Evolutionary conservation across 2,888 invertebrate genomes (phyloP).

Genomic region (Mesodorylaimus sp.): DNA sequence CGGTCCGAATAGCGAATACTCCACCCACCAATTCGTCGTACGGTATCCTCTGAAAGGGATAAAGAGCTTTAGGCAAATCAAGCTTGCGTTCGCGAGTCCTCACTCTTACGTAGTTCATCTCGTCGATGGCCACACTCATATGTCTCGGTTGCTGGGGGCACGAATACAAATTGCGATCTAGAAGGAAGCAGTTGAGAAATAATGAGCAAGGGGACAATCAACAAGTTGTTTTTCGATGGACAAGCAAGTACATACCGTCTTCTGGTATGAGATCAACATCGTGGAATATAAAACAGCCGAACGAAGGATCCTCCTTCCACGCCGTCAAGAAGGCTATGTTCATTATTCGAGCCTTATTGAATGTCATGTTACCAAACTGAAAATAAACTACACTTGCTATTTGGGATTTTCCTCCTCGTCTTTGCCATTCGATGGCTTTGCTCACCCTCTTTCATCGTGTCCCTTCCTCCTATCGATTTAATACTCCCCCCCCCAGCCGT

Average conservation of each 20-base stretch:
- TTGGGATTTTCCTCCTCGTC: no score
- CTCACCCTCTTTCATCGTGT: no score
- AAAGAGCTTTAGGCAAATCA: not conserved
- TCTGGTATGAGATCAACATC: constrained; percentile 34
- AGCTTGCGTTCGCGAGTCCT: not conserved
- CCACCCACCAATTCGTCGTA: constrained; percentile 35
- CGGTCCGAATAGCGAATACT: constrained; percentile 31
- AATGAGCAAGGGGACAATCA: no score
- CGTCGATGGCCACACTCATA: constrained; percentile 17
- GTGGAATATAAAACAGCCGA: constrained; percentile 34
- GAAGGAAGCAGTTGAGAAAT: no score
- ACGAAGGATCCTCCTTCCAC: constrained; percentile 19
- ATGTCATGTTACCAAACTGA: constrained; percentile 27
- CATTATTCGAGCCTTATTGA: constrained; percentile 31
- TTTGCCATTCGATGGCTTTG: no score
- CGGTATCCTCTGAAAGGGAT: constrained; percentile 25
- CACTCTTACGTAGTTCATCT: constrained; percentile 11
- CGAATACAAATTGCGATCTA: constrained; percentile 29
- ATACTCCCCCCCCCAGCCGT: not conserved
- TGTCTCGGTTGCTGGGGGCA: constrained; percentile 29
- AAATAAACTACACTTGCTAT: constrained; percentile 4
- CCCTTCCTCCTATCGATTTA: no score
- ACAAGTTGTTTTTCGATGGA: no score
- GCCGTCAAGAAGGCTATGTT: constrained; percentile 29
- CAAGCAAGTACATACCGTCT: no score